A percentile compares a stretch with the other conserved stretches of the same genome.
These are phyloP conservation scores for Acanthosepion lycidas DNA, from an alignment of 2,888 invertebrate genomes.

Conservation along the genomic window DNA sequence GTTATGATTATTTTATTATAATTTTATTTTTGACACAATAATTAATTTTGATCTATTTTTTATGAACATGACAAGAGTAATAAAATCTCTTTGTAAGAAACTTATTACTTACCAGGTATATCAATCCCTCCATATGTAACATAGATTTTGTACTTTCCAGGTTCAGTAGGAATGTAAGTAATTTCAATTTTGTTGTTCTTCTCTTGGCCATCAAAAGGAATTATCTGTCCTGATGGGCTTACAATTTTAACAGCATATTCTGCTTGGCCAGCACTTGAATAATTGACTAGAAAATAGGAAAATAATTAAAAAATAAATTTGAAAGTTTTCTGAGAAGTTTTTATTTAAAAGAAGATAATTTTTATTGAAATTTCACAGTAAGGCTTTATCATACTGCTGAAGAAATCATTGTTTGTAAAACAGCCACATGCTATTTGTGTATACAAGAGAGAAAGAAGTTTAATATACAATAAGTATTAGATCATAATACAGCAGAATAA, in stretches of 20 bases:
- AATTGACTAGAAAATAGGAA: slow-evolving; percentile 80
- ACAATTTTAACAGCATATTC: slow-evolving; percentile 90
- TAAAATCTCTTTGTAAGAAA: slow-evolving; percentile 48
- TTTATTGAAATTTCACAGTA: not conserved
- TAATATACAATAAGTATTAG: too few species aligned
- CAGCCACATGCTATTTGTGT: too few species aligned
- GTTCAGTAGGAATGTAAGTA: slow-evolving; percentile 87
- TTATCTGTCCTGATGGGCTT: slow-evolving; percentile 85
- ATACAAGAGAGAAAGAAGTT: too few species aligned
- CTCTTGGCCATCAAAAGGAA: slow-evolving; percentile 84
- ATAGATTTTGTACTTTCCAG: slow-evolving; percentile 84
- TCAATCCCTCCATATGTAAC: slow-evolving; percentile 79
- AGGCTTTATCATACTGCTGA: not conserved
- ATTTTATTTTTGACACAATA: too few species aligned
- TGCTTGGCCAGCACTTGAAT: slow-evolving; percentile 91
- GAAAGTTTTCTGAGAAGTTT: not conserved
- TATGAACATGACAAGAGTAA: not conserved
- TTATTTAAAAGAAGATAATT: not conserved
- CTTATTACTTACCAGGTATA: slow-evolving; percentile 75
- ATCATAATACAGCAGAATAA: too few species aligned
- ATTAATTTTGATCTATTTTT: too few species aligned
- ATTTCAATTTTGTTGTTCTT: slow-evolving; percentile 78
- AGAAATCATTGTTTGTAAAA: not conserved
- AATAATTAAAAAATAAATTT: not conserved
- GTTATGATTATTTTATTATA: too few species aligned